Percentiles rank a stretch among this genome's conserved stretches.
Conservation (phyloP, 2,888 invertebrate species). For the Lydus trimaculatus region DNA sequence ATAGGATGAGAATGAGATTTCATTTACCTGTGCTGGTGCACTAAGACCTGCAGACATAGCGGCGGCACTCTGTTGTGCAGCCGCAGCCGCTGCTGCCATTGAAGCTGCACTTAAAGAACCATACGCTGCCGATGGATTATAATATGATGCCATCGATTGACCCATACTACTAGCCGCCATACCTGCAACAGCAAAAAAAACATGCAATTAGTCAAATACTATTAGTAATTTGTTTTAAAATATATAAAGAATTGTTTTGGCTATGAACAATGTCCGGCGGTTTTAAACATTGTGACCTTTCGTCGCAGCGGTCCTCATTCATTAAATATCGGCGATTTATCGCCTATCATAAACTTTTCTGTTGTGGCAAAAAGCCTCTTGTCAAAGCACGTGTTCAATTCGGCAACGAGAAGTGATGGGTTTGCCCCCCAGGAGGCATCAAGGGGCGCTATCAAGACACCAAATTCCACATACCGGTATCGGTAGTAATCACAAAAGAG, state of each 20-base stretch:
- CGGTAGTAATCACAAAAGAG: constrained; percentile 12
- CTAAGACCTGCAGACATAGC: constrained; percentile 74
- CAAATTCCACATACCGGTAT: constrained; percentile 37
- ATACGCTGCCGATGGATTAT: constrained; percentile 74
- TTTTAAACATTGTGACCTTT: background rate
- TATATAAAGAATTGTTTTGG: no score
- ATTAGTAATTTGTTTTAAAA: constrained; percentile 3
- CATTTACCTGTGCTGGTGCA: constrained; percentile 72
- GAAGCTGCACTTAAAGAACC: constrained; percentile 76
- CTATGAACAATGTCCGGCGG: no score
- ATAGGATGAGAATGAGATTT: constrained; percentile 2
- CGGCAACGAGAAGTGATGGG: constrained; percentile 37
- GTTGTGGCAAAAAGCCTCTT: constrained; percentile 37
- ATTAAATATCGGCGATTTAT: constrained; percentile 39
- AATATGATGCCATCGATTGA: constrained; percentile 75
- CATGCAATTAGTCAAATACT: constrained; percentile 17
- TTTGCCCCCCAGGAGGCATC: constrained; percentile 42
- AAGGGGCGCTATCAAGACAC: constrained; percentile 43
- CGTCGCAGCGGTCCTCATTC: constrained; percentile 17
- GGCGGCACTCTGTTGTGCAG: constrained; percentile 74
- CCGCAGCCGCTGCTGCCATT: constrained; percentile 76
- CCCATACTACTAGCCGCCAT: constrained; percentile 74
- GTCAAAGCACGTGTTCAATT: constrained; percentile 43
- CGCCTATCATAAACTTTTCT: constrained; percentile 35
- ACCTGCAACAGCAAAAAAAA: constrained; percentile 62